These are phyloP conservation scores for Heteromormyrus szaboi DNA, from an alignment of 2,797 vertebrate genomes.

Conservation along the genomic window DNA sequence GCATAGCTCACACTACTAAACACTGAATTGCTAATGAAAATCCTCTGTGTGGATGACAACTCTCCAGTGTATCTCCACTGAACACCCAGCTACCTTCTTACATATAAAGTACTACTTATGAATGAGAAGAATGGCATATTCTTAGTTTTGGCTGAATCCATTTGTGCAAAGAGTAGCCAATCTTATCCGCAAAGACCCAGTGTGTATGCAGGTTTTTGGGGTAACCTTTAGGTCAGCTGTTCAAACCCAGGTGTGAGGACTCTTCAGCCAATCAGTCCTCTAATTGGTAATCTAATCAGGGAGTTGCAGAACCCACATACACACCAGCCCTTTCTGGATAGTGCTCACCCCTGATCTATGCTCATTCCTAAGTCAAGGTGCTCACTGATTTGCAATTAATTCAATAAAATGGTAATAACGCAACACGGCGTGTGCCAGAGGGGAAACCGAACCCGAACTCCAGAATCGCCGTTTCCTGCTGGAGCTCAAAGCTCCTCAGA, in stretches of 20 bases:
- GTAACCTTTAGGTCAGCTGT: not conserved
- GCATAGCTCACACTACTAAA: not conserved
- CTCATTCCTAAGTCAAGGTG: not conserved
- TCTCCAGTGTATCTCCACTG: not conserved
- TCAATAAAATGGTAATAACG: not conserved
- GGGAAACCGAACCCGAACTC: not conserved
- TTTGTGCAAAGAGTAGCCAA: not conserved
- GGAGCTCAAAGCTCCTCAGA: not conserved
- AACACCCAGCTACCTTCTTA: not conserved
- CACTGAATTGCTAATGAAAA: slow-evolving; percentile 7
- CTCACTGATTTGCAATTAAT: not conserved
- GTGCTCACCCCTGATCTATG: not conserved
- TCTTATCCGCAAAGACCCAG: not conserved
- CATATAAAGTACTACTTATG: not conserved
- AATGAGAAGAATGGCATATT: not conserved
- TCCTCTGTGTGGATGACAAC: not conserved
- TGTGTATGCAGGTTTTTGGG: not conserved
- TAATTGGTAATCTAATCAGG: not conserved
- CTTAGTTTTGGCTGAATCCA: not conserved
- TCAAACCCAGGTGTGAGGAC: not conserved
- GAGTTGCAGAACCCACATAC: not conserved
- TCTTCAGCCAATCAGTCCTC: not conserved
- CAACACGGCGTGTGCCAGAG: not conserved
- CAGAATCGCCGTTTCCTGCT: not conserved
- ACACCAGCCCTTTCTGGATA: not conserved